These are phyloP conservation scores for Pelagia noctiluca DNA, from an alignment of 30 jellyfish, hydroid and myxozoan species.

Conservation along the genomic window DNA sequence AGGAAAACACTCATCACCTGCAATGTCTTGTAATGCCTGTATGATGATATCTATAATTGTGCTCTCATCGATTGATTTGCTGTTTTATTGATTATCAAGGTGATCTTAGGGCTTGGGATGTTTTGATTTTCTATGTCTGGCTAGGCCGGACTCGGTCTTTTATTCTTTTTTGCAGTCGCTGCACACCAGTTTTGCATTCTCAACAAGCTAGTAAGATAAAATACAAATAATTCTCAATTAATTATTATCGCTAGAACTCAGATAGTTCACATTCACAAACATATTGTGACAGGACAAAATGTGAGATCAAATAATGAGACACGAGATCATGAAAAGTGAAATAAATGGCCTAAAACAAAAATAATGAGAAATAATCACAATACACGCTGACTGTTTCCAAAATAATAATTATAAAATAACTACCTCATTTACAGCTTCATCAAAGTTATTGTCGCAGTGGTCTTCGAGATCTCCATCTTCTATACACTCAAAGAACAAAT, in stretches of 20 bases:
- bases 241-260: conserved; percentile 1
- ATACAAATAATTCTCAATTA: not conserved
- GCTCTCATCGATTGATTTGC: conserved; percentile 20
- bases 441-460: not conserved
- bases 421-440: conserved; percentile 3
- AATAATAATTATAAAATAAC: not conserved
- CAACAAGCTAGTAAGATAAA: conserved; percentile 2
- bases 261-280: not conserved
- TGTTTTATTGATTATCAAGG: not conserved
- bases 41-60: conserved; percentile 2
- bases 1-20: conserved; percentile 6
- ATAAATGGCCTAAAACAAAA: not conserved
- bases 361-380: not conserved
- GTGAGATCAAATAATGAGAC: not conserved
- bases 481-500: conserved; percentile 2
- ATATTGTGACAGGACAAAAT: not conserved
- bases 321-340: not conserved
- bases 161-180: conserved; percentile 19
- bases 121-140: conserved; percentile 28
- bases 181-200: conserved; percentile 6
- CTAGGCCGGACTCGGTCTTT: conserved; percentile 50
- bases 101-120: not conserved
- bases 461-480: conserved; percentile 13
- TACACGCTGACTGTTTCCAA: conserved; percentile 2
- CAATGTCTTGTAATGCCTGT: not conserved